These are phyloP conservation scores for Sarcophilus harrisii DNA, from an alignment of 2,797 vertebrate species.

Conservation along the genomic window DNA sequence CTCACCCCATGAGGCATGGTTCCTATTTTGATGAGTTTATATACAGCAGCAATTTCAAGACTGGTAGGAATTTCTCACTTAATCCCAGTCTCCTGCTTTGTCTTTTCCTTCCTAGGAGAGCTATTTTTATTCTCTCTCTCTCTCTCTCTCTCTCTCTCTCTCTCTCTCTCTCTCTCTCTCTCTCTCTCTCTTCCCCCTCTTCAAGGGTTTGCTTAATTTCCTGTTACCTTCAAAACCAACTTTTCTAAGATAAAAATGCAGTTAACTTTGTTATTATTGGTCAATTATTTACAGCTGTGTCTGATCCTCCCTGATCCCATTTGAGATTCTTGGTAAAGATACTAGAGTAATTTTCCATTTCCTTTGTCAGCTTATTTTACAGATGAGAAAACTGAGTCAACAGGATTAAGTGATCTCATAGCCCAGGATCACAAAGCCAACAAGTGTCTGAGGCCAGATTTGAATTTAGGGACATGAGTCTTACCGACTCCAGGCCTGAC, in stretches of 20 bases:
- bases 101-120: not conserved
- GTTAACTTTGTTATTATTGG: not conserved
- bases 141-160: not conserved
- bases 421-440: not conserved
- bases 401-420: not conserved
- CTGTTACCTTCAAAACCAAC: not conserved
- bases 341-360: not conserved
- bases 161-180: no score
- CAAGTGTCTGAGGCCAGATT: not conserved
- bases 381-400: not conserved
- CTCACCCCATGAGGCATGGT: not conserved
- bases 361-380: not conserved
- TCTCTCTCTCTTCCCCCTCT: no score
- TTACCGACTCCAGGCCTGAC: no score
- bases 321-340: not conserved
- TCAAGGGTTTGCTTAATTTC: not conserved
- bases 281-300: not conserved
- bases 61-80: not conserved
- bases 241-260: not conserved
- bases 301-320: not conserved
- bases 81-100: not conserved
- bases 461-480: not conserved
- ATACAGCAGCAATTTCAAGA: not conserved
- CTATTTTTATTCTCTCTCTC: not conserved
- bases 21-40: not conserved